Conservation (phyloP, 2,113 vertebrate genomes). For the Urocolius indicus region DNA sequence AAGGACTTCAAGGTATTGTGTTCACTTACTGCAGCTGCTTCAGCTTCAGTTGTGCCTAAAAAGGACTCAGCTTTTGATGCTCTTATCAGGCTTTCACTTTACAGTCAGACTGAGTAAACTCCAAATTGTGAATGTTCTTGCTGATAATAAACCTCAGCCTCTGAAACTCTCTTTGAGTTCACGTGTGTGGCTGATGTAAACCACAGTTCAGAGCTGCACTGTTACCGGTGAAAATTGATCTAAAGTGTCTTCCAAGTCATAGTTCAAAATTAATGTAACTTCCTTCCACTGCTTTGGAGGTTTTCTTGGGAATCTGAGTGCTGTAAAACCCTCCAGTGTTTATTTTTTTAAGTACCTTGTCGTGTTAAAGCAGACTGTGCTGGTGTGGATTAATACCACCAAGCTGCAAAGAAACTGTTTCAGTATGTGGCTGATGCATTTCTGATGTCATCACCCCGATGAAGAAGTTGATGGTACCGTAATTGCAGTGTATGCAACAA, state of each 20-base stretch:
- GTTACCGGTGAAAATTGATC: not conserved
- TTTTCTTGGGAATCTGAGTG: not conserved
- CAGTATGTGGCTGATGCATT: not conserved
- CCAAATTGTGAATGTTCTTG: not conserved
- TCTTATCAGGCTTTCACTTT: not conserved
- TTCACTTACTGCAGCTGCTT: not conserved
- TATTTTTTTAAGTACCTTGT: not conserved
- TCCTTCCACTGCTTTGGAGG: not conserved
- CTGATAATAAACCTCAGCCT: not conserved
- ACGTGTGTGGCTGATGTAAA: not conserved
- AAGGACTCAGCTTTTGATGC: not conserved
- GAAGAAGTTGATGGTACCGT: not conserved
- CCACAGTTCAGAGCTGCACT: not conserved
- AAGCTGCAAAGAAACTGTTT: not conserved
- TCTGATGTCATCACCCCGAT: not conserved
- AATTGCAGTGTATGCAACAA: not conserved
- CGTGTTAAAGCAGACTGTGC: not conserved
- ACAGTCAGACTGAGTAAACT: not conserved
- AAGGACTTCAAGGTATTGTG: constrained; percentile 73
- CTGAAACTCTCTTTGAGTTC: not conserved
- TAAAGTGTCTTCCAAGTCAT: not conserved
- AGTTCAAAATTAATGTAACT: not conserved
- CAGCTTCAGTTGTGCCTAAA: not conserved
- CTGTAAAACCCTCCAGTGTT: not conserved
- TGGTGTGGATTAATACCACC: not conserved